These are phyloP conservation scores for Bambusicola thoracicus DNA, from an alignment of 2,113 vertebrate species.

Conservation along the genomic window DNA sequence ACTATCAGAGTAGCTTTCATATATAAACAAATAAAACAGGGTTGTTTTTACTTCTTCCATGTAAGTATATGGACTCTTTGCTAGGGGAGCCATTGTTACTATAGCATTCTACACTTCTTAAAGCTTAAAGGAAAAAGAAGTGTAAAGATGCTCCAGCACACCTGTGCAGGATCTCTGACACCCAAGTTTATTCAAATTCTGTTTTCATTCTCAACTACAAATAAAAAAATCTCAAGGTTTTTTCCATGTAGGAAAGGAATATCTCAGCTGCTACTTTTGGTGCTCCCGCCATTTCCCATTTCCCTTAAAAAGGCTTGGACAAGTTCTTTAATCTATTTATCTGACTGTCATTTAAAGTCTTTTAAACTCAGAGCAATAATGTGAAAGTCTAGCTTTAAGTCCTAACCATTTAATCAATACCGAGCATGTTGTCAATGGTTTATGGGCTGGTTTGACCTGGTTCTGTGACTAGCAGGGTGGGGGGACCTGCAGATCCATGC, in stretches of 20 bases:
- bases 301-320: background rate
- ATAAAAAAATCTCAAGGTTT: background rate
- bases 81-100: background rate
- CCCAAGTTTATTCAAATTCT: fast-evolving
- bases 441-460: too few relatives aligned
- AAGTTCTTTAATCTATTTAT: background rate
- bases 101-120: background rate
- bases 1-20: too few relatives aligned
- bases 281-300: background rate
- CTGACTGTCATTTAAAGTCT: background rate
- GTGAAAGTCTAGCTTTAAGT: background rate
- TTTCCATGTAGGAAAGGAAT: background rate
- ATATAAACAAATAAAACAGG: background rate
- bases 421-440: background rate
- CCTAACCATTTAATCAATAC: background rate
- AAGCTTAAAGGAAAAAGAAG: background rate
- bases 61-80: background rate
- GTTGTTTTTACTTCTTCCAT: background rate
- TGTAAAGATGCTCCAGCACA: background rate
- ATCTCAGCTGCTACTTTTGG: background rate
- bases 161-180: background rate
- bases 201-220: background rate
- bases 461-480: too few relatives aligned
- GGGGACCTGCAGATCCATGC: too few relatives aligned
- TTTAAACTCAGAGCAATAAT: background rate